phyloP scores from a whole-genome alignment of 2,113 vertebrate genomes.

The Phaethornis superciliosus region DNA sequence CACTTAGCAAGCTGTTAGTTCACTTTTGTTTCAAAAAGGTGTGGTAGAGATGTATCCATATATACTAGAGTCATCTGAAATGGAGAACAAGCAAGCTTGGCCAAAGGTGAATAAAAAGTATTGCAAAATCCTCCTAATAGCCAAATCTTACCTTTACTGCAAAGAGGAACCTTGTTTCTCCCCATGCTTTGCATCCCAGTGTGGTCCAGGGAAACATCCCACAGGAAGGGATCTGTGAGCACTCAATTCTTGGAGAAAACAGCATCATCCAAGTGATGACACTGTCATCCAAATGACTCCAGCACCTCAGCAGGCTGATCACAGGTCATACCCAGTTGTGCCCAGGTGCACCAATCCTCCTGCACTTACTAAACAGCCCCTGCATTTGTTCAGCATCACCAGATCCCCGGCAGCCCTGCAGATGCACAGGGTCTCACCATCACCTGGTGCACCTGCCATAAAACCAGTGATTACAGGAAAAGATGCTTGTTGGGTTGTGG shows the following conservation, averaged over 20 bases:
- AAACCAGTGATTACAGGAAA: neutral
- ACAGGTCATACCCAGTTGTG: neutral
- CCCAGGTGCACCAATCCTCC: neutral
- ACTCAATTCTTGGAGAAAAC: neutral
- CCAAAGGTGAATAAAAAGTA: neutral
- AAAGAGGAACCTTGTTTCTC: neutral
- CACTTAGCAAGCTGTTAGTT: neutral
- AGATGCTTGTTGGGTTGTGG: neutral
- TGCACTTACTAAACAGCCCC: rapidly evolving
- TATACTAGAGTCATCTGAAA: neutral
- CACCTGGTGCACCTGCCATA: too few relatives aligned
- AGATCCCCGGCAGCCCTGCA: rapidly evolving
- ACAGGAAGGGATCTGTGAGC: neutral
- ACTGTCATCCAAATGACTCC: neutral
- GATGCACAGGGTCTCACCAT: too few relatives aligned
- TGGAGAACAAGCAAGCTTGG: neutral
- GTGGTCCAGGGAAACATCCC: neutral
- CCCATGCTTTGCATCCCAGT: neutral
- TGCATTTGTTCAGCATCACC: neutral
- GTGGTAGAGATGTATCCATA: neutral
- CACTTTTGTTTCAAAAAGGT: neutral
- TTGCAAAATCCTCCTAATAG: neutral
- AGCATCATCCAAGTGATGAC: neutral
- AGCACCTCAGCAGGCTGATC: neutral
- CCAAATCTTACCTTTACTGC: neutral